phyloP scores from a whole-genome alignment of 2,888 invertebrate species.

The Metellina segmentata region DNA sequence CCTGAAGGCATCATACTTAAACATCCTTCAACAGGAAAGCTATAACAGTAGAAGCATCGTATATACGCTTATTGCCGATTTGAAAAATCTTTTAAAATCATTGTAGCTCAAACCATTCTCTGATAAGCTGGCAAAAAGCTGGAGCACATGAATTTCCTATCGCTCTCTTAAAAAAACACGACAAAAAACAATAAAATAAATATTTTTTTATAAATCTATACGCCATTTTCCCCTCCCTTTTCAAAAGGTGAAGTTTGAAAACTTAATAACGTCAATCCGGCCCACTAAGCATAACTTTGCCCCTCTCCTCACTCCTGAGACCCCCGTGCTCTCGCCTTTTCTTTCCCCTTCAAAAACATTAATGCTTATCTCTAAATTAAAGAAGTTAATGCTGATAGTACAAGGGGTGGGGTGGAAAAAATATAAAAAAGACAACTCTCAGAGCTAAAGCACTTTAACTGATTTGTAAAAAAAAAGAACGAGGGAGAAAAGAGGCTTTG shows the following conservation, averaged over 20 bases:
- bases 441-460: conserved; percentile 62
- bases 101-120: neutral
- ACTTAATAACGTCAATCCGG: conserved; percentile 58
- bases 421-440: conserved; percentile 19
- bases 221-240: conserved; percentile 11
- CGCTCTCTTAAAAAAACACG: neutral
- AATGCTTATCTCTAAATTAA: conserved; percentile 75
- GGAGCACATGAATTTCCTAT: neutral
- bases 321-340: conserved; percentile 10
- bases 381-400: conserved; percentile 36
- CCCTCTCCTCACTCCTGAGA: neutral
- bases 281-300: conserved; percentile 29
- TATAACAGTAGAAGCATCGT: neutral
- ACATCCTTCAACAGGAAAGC: no score
- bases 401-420: conserved; percentile 11
- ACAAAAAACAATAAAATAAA: conserved; percentile 15
- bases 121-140: neutral
- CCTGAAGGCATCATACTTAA: no score
- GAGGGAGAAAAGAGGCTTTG: conserved; percentile 17
- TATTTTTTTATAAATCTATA: conserved; percentile 10
- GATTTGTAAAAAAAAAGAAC: conserved; percentile 54
- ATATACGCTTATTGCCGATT: neutral
- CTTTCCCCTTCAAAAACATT: conserved; percentile 43
- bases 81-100: neutral
- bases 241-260: conserved; percentile 27